Evolutionary conservation across 2,113 vertebrate species (phyloP).

Genomic region (Sphyrna mokarran): DNA sequence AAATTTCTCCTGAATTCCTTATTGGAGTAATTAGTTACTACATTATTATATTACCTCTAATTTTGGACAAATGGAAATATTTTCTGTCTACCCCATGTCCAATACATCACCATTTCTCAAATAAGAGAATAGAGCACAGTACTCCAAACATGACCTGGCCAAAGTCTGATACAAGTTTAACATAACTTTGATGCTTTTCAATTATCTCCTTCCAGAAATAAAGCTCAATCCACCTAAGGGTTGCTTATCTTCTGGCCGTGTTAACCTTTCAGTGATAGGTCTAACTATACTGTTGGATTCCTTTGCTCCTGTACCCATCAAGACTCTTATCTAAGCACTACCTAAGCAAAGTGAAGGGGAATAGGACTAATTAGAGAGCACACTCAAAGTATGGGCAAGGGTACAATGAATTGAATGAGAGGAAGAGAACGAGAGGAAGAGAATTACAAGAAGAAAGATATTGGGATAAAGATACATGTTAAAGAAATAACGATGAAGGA

Average conservation of each 20-base stretch:
- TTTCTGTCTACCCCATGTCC: too few relatives aligned
- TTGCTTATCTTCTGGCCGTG: not conserved
- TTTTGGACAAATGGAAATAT: too few relatives aligned
- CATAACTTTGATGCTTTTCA: not conserved
- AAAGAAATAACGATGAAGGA: not conserved
- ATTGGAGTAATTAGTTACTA: too few relatives aligned
- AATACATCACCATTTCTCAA: too few relatives aligned
- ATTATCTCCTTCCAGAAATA: not conserved
- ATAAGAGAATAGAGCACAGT: too few relatives aligned
- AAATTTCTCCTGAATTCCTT: too few relatives aligned
- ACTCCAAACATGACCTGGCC: not conserved
- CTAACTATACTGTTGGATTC: not conserved
- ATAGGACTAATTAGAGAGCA: not conserved
- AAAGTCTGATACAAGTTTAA: not conserved
- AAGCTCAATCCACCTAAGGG: too few relatives aligned
- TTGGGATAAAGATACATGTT: not conserved
- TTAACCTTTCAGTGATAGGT: not conserved
- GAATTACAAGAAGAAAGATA: not conserved
- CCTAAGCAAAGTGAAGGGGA: not conserved
- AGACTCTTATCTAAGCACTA: not conserved
- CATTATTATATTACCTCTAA: too few relatives aligned
- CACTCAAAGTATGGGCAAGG: not conserved
- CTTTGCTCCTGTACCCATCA: not conserved
- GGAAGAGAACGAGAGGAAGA: not conserved
- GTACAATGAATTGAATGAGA: not conserved